These are phyloP conservation scores for Aphelenchoides avenae DNA, from an alignment of 1,140 invertebrate species.

Conservation along the genomic window DNA sequence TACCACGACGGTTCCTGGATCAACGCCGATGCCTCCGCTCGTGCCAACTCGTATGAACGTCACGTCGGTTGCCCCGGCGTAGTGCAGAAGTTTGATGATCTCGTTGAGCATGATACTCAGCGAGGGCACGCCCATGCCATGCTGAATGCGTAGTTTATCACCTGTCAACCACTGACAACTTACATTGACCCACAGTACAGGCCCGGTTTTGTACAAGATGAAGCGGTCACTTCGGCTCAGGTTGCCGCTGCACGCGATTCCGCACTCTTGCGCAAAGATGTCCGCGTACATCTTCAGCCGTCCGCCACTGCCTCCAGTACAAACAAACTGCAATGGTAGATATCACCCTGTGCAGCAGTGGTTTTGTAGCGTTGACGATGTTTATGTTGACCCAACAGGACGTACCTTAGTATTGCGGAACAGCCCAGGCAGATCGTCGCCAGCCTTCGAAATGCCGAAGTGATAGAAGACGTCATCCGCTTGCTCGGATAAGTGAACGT, in stretches of 20 bases:
- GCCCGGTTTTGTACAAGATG: conserved; percentile 95
- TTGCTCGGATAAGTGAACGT: conserved; percentile 14
- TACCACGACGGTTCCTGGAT: conserved; percentile 54
- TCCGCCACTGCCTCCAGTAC: conserved; percentile 91
- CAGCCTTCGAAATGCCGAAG: conserved; percentile 34
- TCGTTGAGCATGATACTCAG: conserved; percentile 85
- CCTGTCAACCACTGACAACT: conserved; percentile 62
- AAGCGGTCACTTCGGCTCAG: conserved; percentile 85
- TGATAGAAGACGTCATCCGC: conserved; percentile 42
- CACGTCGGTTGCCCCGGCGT: conserved; percentile 77
- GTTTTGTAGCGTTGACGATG: too few relatives aligned
- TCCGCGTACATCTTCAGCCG: conserved; percentile 88
- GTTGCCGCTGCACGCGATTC: conserved; percentile 80
- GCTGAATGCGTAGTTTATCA: conserved; percentile 64
- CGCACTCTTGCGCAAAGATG: conserved; percentile 80
- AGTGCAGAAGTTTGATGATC: conserved; percentile 85
- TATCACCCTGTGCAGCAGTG: too few relatives aligned
- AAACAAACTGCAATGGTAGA: conserved; percentile 81
- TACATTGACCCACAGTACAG: conserved; percentile 82
- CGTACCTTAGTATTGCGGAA: conserved; percentile 45
- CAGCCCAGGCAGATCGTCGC: conserved; percentile 18
- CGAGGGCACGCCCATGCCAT: conserved; percentile 89
- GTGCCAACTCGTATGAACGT: conserved; percentile 87
- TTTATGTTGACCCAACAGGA: conserved; percentile 1
- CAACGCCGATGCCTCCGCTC: conserved; percentile 34